A percentile compares a stretch with the other conserved stretches of the same genome.
Evolutionary conservation across 2,113 vertebrate species (phyloP).

Genomic region (Otolemur garnettii): DNA sequence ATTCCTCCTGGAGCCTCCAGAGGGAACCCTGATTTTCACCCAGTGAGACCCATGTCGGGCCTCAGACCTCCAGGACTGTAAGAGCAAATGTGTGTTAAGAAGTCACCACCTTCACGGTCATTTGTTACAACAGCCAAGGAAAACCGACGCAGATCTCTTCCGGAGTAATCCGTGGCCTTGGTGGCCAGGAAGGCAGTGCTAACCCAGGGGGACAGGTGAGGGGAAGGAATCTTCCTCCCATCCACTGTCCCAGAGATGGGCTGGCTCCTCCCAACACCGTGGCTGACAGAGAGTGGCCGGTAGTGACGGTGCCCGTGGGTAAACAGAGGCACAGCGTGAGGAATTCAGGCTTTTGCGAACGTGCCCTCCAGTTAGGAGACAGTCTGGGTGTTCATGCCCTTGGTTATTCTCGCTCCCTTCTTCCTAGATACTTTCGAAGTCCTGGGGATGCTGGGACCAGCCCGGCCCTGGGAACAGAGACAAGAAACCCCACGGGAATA

Average conservation of each 20-base stretch:
- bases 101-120: background rate
- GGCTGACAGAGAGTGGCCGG: background rate
- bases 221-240: background rate
- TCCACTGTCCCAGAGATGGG: background rate
- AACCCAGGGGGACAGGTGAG: background rate
- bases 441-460: too few relatives aligned
- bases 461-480: background rate
- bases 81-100: background rate
- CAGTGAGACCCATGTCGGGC: rapidly evolving
- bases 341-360: background rate
- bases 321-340: background rate
- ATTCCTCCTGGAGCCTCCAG: background rate
- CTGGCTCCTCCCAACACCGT: background rate
- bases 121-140: background rate
- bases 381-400: background rate
- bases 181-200: background rate
- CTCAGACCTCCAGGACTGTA: rapidly evolving
- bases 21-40: rapidly evolving
- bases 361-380: background rate
- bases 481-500: background rate
- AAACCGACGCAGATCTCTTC: background rate
- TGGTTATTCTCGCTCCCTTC: background rate
- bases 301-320: background rate
- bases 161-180: rapidly evolving
- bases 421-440: background rate